A percentile compares a stretch with the other conserved stretches of the same genome.
phyloP scores from a whole-genome alignment of 23 tunicate species.

The Corella eumyota region DNA sequence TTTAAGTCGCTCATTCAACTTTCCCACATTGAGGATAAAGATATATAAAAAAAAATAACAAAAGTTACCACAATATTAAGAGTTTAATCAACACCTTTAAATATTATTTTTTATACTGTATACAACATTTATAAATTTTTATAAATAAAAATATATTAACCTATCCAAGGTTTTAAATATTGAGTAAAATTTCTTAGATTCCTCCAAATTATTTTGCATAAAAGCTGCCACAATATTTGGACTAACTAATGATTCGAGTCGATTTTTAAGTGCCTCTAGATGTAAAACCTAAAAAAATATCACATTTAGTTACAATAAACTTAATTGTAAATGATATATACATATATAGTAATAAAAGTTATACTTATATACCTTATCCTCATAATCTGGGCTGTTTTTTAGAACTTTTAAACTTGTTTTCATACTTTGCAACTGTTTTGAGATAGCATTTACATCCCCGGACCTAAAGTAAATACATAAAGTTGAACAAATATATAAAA shows the following conservation, averaged over 20 bases:
- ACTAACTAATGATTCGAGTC: conserved; percentile 70
- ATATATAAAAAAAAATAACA: too few species aligned
- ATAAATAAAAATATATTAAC: too few species aligned
- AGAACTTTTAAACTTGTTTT: conserved; percentile 62
- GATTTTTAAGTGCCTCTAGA: conserved; percentile 82
- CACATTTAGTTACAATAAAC: background rate
- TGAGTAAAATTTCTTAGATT: conserved; percentile 46
- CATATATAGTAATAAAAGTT: background rate
- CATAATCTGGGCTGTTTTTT: conserved; percentile 94
- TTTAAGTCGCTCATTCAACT: too few species aligned
- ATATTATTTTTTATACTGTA: background rate
- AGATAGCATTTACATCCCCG: conserved; percentile 73
- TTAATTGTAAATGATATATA: background rate
- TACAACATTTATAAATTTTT: too few species aligned
- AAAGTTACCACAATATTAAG: too few species aligned
- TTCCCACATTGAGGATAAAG: background rate
- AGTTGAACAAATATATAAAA: too few species aligned
- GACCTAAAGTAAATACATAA: conserved; percentile 27
- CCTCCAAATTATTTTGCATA: conserved; percentile 66
- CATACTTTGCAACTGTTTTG: conserved; percentile 70
- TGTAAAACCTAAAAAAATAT: conserved; percentile 38
- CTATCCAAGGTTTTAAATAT: conserved; percentile 51
- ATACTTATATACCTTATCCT: conserved; percentile 61
- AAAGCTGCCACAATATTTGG: conserved; percentile 71
- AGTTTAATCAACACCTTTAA: too few species aligned